Evolutionary conservation across 2,113 vertebrate species (phyloP), one percentile per base, ranked within the genome.

Genomic region (Strix aluco): DNA sequence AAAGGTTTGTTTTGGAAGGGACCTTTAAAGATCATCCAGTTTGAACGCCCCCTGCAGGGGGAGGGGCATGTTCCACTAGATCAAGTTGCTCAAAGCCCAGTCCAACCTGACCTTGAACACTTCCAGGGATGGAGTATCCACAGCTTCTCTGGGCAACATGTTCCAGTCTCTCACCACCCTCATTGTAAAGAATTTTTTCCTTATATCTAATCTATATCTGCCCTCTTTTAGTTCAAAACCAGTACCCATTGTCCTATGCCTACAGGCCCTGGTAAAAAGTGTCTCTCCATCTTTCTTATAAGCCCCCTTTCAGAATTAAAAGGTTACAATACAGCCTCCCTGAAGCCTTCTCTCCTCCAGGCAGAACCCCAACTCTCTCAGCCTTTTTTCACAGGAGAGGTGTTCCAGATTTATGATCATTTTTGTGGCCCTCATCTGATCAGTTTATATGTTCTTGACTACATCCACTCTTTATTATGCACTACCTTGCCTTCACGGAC

Each of bases 41-140:
- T 63, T 78, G 0, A 0, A 40, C 2, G 1, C 1, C 4, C 11
- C 12, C 9, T 49, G n/a, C 20, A 8, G 11, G 1, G 11, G 14
- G 5, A 78, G 5, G 30, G 17, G 22, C 15, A 36, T 21, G 6
- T 42, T 63, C 6, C 15, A 51, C 14, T 49, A 63, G 26, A 51
- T 8, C 40, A 44, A 15, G 20, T 71, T 71, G 17, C 21, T 49
- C 52, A 51, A 51, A 42, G 4, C 23, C 17, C n/a, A 13, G 5
- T 65, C 30, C 42, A 36, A 11, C 13, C 23, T 80, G 57, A 9
- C 29, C 30, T 42, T 58, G 23, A 72, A 57, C 4, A 17, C 10
- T 57, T n/a, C 32, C 26, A 36, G 29, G 10, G 17, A 32, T 23
- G 15, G 5, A 18, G 7, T 14, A 51, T 32, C 38, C 26, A 54